A percentile compares a stretch with the other conserved stretches of the same genome.
These are phyloP conservation scores for Chamaedrilus cognettii DNA, from an alignment of 2,888 invertebrate species.

Conservation along the genomic window DNA sequence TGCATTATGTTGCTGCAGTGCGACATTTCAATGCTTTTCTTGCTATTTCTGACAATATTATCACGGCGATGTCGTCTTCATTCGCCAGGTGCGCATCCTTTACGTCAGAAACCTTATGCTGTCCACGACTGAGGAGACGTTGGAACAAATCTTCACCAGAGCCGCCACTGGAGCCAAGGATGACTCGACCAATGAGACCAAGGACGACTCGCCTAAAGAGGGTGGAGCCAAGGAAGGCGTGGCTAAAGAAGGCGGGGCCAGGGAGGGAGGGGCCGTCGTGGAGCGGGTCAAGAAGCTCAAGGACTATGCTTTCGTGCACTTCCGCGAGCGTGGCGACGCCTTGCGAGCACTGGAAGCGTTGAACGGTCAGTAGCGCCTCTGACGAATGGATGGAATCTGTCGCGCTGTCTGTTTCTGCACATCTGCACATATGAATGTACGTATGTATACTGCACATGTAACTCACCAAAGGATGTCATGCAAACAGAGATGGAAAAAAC, in stretches of 20 bases:
- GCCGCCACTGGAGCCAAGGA: conserved; percentile 50
- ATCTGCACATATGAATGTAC: too few relatives aligned
- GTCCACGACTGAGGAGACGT: conserved; percentile 63
- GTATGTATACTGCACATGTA: too few relatives aligned
- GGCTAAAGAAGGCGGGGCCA: conserved; percentile 62
- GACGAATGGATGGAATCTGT: too few relatives aligned
- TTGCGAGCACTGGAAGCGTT: conserved; percentile 50
- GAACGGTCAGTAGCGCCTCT: conserved; percentile 56
- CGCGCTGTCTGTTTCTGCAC: too few relatives aligned
- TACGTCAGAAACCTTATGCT: conserved; percentile 73
- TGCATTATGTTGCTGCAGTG: too few relatives aligned
- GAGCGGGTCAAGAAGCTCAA: conserved; percentile 68
- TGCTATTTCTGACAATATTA: too few relatives aligned
- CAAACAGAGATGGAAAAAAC: too few relatives aligned
- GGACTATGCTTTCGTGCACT: conserved; percentile 79
- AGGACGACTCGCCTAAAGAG: too few relatives aligned
- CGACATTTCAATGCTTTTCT: too few relatives aligned
- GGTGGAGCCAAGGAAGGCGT: conserved; percentile 64
- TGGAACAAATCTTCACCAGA: conserved; percentile 62
- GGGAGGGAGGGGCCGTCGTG: conserved; percentile 45
- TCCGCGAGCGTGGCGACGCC: conserved; percentile 68
- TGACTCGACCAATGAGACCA: neutral
- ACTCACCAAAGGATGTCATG: too few relatives aligned
- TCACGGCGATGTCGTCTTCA: too few relatives aligned
- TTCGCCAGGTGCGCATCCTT: conserved; percentile 77